A percentile compares a stretch with the other conserved stretches of the same genome.
These are phyloP conservation scores for Petrocephalus zakoni DNA, from an alignment of 2,113 vertebrate genomes.

Conservation along the genomic window DNA sequence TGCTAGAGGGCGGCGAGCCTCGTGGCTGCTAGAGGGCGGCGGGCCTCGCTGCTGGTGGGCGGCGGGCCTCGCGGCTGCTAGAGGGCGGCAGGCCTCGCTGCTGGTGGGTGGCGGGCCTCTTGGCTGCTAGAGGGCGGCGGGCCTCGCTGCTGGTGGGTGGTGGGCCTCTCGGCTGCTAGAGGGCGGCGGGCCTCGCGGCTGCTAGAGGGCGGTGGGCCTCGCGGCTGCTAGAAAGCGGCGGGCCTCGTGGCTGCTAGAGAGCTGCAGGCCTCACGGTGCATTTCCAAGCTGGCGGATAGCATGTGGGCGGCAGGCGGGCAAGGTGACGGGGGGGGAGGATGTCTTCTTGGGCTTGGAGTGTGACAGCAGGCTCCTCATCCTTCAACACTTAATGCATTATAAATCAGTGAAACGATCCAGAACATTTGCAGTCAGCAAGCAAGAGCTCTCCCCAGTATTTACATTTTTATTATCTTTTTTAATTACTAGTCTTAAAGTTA, in stretches of 20 bases:
- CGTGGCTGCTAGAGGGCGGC: too few relatives aligned
- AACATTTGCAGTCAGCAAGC: slow-evolving; percentile 29
- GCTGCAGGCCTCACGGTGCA: slow-evolving; percentile 42
- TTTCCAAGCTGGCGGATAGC: slow-evolving; percentile 22
- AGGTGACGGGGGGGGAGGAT: not conserved
- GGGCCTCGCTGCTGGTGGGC: too few relatives aligned
- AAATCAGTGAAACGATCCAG: slow-evolving; percentile 9
- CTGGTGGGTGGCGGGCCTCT: too few relatives aligned
- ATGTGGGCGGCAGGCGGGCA: slow-evolving; percentile 4
- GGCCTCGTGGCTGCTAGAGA: slow-evolving; percentile 4
- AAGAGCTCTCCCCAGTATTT: slow-evolving; percentile 27
- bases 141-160: too few relatives aligned
- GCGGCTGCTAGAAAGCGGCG: too few relatives aligned
- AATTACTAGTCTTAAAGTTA: slow-evolving; percentile 7
- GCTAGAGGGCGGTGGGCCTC: too few relatives aligned
- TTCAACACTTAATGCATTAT: slow-evolving; percentile 27
- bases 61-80: too few relatives aligned
- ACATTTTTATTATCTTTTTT: not conserved
- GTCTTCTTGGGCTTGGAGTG: slow-evolving; percentile 14
- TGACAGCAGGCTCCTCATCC: slow-evolving; percentile 4
- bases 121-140: too few relatives aligned
- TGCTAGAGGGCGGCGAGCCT: too few relatives aligned
- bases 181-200: too few relatives aligned
- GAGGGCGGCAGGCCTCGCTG: too few relatives aligned
- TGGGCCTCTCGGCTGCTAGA: too few relatives aligned